Evolutionary conservation across 2,797 vertebrate genomes (phyloP).

Genomic region (Hylomyscus alleni): DNA sequence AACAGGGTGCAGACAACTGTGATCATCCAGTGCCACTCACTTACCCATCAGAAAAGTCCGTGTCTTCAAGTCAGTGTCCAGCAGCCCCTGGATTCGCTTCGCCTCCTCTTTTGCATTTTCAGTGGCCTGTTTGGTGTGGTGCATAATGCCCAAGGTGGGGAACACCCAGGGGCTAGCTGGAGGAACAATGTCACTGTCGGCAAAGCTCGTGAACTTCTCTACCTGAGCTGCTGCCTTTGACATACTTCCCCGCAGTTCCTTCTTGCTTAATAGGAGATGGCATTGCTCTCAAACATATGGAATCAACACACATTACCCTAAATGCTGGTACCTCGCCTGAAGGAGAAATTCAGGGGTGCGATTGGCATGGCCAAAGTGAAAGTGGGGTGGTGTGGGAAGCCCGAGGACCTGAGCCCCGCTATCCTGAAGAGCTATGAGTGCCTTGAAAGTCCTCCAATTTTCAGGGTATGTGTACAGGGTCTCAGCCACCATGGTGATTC

Average conservation of each 20-base stretch:
- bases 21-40: too few relatives aligned
- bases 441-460: conserved; percentile 98
- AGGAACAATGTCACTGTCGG: conserved; percentile 91
- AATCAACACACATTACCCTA: conserved; percentile 94
- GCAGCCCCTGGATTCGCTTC: conserved; percentile 89
- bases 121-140: conserved; percentile 95
- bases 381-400: conserved; percentile 93
- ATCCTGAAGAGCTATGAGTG: conserved; percentile 96
- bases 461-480: conserved; percentile 97
- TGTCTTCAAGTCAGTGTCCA: conserved; percentile 94
- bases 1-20: too few relatives aligned
- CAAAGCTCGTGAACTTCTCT: conserved; percentile 93
- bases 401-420: conserved; percentile 93
- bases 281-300: conserved; percentile 98
- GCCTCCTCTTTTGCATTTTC: conserved; percentile 96
- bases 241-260: conserved; percentile 92
- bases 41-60: conserved; percentile 90
- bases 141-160: conserved; percentile 92
- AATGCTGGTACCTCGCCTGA: conserved; percentile 97
- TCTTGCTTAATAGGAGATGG: conserved; percentile 97
- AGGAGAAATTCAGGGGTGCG: conserved; percentile 95
- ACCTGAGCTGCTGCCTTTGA: conserved; percentile 92
- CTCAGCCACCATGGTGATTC: conserved; percentile 66
- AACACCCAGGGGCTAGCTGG: conserved; percentile 96
- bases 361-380: conserved; percentile 98